phyloP scores from a whole-genome alignment of 2,113 vertebrate species.

The Amazona vittata region DNA sequence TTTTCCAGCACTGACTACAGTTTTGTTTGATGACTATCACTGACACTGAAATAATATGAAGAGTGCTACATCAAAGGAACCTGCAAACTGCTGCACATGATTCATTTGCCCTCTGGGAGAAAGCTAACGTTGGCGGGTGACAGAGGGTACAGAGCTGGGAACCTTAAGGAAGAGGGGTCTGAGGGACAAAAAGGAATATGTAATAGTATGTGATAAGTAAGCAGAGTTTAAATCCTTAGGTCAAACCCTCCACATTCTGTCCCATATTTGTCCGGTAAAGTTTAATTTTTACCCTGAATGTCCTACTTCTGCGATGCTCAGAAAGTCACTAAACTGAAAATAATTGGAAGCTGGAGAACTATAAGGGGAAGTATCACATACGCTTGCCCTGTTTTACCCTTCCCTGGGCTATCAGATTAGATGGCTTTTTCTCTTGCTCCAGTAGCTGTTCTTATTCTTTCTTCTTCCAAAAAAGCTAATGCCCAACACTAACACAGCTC shows the following conservation, averaged over 20 bases:
- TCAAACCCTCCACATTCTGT: background rate
- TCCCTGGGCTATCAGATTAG: background rate
- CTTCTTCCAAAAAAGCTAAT: background rate
- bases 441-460: background rate
- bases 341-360: background rate
- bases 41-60: background rate
- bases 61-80: background rate
- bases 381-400: background rate
- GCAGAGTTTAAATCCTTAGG: background rate
- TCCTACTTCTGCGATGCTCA: background rate
- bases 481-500: background rate
- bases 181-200: background rate
- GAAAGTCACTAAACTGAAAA: conserved; percentile 1
- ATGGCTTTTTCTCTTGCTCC: background rate
- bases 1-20: background rate
- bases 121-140: background rate
- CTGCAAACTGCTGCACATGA: background rate
- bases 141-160: background rate
- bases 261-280: background rate
- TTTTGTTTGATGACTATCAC: background rate
- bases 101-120: background rate
- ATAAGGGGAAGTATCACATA: background rate
- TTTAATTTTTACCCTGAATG: background rate
- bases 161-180: background rate
- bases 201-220: background rate